Percentiles rank a stretch among this genome's conserved stretches.
phyloP scores from a whole-genome alignment of 2,797 vertebrate genomes.

The Acanthiza pusilla region DNA sequence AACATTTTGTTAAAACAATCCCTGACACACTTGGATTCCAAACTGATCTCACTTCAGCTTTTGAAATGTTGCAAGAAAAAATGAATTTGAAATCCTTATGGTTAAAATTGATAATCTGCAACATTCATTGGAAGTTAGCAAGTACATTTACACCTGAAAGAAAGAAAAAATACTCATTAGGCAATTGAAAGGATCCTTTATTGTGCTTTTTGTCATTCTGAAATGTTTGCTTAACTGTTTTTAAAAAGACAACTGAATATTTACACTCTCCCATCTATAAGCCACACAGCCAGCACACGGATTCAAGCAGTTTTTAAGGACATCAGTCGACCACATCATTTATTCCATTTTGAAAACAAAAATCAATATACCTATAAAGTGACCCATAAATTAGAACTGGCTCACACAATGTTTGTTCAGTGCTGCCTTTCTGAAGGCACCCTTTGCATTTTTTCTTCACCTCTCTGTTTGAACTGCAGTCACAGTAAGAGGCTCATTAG shows the following conservation, averaged over 20 bases:
- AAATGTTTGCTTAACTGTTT: slow-evolving; percentile 70
- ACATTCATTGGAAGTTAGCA: slow-evolving; percentile 27
- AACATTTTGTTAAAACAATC: slow-evolving; percentile 74
- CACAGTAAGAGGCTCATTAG: slow-evolving; percentile 89
- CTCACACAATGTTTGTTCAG: slow-evolving; percentile 87
- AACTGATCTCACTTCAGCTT: slow-evolving; percentile 54
- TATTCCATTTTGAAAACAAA: slow-evolving; percentile 90
- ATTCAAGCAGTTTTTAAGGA: slow-evolving; percentile 79
- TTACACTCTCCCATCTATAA: slow-evolving; percentile 53
- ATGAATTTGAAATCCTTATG: slow-evolving; percentile 54
- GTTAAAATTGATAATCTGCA: slow-evolving; percentile 61
- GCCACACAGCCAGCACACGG: slow-evolving; percentile 45
- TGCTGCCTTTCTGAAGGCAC: slow-evolving; percentile 83
- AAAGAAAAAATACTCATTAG: slow-evolving; percentile 33
- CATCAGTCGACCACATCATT: slow-evolving; percentile 81
- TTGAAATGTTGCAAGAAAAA: slow-evolving; percentile 63
- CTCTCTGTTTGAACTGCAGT: slow-evolving; percentile 91
- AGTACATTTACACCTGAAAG: slow-evolving; percentile 33
- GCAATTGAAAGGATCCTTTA: slow-evolving; percentile 30
- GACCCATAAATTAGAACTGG: slow-evolving; percentile 88
- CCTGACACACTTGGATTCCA: slow-evolving; percentile 66
- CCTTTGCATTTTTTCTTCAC: slow-evolving; percentile 86
- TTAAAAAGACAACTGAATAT: slow-evolving; percentile 63
- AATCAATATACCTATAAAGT: slow-evolving; percentile 93
- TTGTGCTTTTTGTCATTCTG: slow-evolving; percentile 48